Evolutionary conservation across 2,797 vertebrate genomes (phyloP).

Genomic region (Mycteria americana): DNA sequence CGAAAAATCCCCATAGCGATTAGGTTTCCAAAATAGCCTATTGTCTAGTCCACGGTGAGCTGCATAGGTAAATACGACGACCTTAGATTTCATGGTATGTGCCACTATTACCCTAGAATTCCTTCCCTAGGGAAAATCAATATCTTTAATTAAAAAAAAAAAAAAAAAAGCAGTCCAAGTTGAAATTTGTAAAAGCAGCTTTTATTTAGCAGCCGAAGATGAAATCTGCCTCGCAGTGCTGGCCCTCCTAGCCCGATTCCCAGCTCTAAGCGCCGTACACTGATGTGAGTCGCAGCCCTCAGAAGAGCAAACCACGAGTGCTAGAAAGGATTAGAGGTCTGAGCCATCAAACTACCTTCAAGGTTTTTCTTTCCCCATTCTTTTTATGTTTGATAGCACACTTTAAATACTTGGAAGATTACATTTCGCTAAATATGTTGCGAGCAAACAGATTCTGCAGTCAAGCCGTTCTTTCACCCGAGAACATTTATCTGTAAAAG

Average conservation of each 20-base stretch:
- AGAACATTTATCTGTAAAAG: slow-evolving; percentile 55
- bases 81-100: neutral
- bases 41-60: neutral
- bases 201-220: neutral
- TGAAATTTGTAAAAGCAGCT: neutral
- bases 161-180: neutral
- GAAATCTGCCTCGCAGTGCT: neutral
- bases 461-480: neutral
- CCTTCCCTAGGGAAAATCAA: neutral
- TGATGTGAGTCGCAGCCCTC: neutral
- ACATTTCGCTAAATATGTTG: slow-evolving; percentile 26
- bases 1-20: neutral
- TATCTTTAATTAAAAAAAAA: neutral
- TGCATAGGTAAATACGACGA: neutral
- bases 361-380: neutral
- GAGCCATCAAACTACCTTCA: neutral
- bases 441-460: neutral
- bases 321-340: slow-evolving; percentile 26
- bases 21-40: slow-evolving; percentile 1
- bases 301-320: neutral
- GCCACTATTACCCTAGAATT: neutral
- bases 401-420: slow-evolving; percentile 41
- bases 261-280: neutral
- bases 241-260: neutral
- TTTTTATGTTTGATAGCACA: neutral